Base-by-base conservation (phyloP, 2,113 vertebrate species). In the Strix aluco region DNA sequence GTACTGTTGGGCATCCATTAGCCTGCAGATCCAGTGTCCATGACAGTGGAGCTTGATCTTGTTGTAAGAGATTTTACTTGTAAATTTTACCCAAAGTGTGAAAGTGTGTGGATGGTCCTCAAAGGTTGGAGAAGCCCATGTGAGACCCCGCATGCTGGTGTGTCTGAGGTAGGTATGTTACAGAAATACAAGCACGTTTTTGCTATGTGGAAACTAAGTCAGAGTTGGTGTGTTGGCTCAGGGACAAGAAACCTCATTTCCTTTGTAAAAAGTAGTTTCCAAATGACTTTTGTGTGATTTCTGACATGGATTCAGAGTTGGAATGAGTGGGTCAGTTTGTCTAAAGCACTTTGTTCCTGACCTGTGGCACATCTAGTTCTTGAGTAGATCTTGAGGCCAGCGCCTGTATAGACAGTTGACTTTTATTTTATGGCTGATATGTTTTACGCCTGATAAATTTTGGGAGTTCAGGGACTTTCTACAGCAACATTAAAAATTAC, bases 101-200 rank as follows among this genome's bases (percentile, higher is more conserved):
- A 11, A 36, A 23, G 20, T 5, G 14, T n/a, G 42, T 21, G 71
- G 11, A 8, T 59, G 23, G 14, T 52, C 18, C 42, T 59, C 2
- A 8, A 10, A 30, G 21, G n/a, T 5, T 10, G 13, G 74, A 58
- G 81, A 25, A 71, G 22, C 32, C 26, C 5, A 0, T 6, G 10
- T 42, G 58, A 32, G 34, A 29, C 23, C 25, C 22, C 0, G 0
- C 5, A 0, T 9, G 8, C n/a, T 17, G 27, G 4, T 32, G 62
- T 34, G 59, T 25, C 10, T 11, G 21, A 40, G 1, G 27, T 54
- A 7, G 40, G 11, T 46, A 8, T 2, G 4, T 38, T 38, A 6
- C 38, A 34, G 85, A 65, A 71, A 52, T 22, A 66, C 22, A 8
- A 42, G 36, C 44, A 7, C 11, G 0, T 18, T 75, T 71, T 49